Base-by-base conservation (phyloP, 2,113 vertebrate genomes). In the Anarrhichthys ocellatus region DNA sequence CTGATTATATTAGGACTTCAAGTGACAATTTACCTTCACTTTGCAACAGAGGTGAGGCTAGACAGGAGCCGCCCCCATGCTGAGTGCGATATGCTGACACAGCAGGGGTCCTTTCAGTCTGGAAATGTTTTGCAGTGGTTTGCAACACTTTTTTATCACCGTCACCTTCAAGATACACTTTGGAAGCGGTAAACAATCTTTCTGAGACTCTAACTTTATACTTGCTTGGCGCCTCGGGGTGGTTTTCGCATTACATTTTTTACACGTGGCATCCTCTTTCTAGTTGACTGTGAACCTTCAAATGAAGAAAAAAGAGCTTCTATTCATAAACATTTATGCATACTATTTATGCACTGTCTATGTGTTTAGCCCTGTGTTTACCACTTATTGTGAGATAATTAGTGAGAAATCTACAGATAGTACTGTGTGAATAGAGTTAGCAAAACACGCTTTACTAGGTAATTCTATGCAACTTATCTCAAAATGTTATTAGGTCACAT, bases 1-100 rank as follows among this genome's bases (percentile, higher is more conserved):
- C 10, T 62, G 63, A 74, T 81, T 58, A 54, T 32, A 2, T 9
- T 3, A 40, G 36, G 62, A 71, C 48, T 82, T 52, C n/a, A 68
- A 50, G 67, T 58, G 67, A 70, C 2, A 9, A 20, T 48, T 42
- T 74, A 32, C 48, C 36, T 66, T 66, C 36, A 5, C 14, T 71
- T 27, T 76, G 59, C 46, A 67, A 4, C 48, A 50, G 76, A 71
- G 67, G n/a, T 54, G 36, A 73, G 69, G 66, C 40, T 24, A 76
- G 52, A 71, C 62, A 14, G 27, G n/a, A 34, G 54, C 20, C 14
- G 18, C n/a, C 36, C 9, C n/a, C 70, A n/a, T 72, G 71, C 78
- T 78, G 82, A 61, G 62, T 34, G 34, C 27, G 44, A 78, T 75
- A 36, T 79, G 61, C 72, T 76, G 67, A 76, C 72, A 65, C 79